phyloP scores from a whole-genome alignment of 2,113 vertebrate species.

The Ceyx margarethae region DNA sequence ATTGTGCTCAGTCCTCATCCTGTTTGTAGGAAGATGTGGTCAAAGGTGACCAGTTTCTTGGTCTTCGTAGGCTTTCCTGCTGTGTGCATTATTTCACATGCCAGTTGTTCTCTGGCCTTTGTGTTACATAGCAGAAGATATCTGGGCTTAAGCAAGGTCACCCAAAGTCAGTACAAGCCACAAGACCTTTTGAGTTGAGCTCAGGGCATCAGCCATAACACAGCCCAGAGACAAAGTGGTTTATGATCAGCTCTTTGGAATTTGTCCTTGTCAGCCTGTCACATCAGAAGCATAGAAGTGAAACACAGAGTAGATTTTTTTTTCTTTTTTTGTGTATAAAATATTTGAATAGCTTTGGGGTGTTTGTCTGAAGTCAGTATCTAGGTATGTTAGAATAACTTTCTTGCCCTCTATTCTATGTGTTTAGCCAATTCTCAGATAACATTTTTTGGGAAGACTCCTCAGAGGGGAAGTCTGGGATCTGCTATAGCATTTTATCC shows the following conservation, averaged over 20 bases:
- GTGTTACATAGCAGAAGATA: neutral
- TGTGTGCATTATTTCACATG: neutral
- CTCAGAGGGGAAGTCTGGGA: neutral
- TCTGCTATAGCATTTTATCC: neutral
- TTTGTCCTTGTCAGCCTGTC: neutral
- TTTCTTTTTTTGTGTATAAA: neutral
- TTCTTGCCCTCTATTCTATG: neutral
- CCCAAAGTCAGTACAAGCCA: constrained; percentile 32
- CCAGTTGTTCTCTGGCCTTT: neutral
- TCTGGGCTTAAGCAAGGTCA: constrained; percentile 35
- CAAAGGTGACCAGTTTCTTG: neutral
- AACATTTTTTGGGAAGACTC: neutral
- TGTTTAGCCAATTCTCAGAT: neutral
- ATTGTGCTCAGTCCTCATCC: neutral
- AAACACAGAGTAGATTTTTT: neutral
- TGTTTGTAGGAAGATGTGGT: neutral
- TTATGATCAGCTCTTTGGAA: neutral
- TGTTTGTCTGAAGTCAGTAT: neutral
- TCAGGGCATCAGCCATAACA: neutral
- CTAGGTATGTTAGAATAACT: neutral
- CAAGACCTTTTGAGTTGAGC: neutral
- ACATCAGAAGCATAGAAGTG: neutral
- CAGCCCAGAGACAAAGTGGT: neutral
- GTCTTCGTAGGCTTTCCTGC: neutral
- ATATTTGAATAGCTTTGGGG: neutral